Percentiles rank a stretch among this genome's conserved stretches.
These are phyloP conservation scores for Drosophila eohydei DNA, from an alignment of 2,888 invertebrate genomes.

Conservation along the genomic window DNA sequence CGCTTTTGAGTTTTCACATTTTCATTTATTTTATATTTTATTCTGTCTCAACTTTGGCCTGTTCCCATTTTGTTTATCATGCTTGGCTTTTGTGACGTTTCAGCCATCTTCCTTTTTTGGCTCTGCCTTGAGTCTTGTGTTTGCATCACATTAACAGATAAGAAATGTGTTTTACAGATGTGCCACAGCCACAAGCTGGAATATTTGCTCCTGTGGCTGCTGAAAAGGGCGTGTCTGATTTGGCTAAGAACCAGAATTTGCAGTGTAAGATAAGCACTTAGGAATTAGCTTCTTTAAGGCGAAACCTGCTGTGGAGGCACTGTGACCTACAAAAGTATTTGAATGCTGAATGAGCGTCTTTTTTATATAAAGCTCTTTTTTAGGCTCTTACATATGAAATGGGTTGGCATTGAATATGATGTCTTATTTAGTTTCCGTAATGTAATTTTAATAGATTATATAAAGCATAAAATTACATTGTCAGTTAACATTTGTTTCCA, in stretches of 20 bases:
- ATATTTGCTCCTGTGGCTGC: not conserved
- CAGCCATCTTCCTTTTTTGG: not conserved
- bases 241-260: conserved; percentile 9
- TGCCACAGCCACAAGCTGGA: not conserved
- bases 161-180: conserved; percentile 28
- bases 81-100: conserved; percentile 9
- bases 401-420: not conserved
- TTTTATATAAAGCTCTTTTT: not conserved
- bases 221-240: not conserved
- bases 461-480: not conserved
- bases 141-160: conserved; percentile 46
- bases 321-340: not conserved
- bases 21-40: conserved; percentile 5
- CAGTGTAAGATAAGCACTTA: conserved; percentile 23
- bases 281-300: conserved; percentile 8
- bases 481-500: not conserved
- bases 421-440: not conserved
- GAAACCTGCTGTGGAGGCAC: conserved; percentile 5
- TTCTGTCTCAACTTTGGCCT: conserved; percentile 13
- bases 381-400: not conserved
- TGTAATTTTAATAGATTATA: not conserved
- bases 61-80: conserved; percentile 32
- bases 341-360: not conserved
- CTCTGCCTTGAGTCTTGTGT: conserved; percentile 12
- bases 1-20: conserved; percentile 9